Conservation (phyloP, 1,140 invertebrate genomes). For the Trinorchestia longiramus region DNA sequence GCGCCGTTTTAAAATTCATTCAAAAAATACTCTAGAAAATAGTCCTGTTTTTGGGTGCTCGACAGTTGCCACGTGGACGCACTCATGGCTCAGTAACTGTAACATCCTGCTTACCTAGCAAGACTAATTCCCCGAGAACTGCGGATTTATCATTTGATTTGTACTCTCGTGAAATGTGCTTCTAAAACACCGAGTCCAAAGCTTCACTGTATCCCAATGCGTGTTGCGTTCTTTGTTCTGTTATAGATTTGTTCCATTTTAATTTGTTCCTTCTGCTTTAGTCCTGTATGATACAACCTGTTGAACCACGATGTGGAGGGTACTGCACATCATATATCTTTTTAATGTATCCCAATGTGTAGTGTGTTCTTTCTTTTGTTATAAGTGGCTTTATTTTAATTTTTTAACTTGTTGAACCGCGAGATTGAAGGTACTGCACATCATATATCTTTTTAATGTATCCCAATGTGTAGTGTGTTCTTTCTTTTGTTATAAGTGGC, state of each 20-base stretch:
- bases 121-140: conserved; percentile 9
- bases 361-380: too few species aligned
- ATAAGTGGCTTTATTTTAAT: too few species aligned
- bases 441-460: too few species aligned
- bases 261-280: background rate
- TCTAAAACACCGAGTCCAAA: background rate
- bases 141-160: conserved; percentile 20
- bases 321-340: too few species aligned
- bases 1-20: background rate
- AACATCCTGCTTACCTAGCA: conserved; percentile 19
- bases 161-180: background rate
- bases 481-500: too few species aligned
- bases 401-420: too few species aligned
- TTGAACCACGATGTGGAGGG: background rate
- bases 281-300: background rate
- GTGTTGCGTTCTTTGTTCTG: background rate
- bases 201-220: background rate
- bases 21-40: background rate
- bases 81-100: conserved; percentile 10
- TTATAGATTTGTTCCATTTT: background rate
- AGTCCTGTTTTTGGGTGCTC: background rate
- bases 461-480: too few species aligned
- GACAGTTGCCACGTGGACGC: background rate
- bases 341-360: too few species aligned
- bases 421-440: too few species aligned